Conservation (phyloP, 2,888 invertebrate species). For the Blastobasis lacticolella region DNA sequence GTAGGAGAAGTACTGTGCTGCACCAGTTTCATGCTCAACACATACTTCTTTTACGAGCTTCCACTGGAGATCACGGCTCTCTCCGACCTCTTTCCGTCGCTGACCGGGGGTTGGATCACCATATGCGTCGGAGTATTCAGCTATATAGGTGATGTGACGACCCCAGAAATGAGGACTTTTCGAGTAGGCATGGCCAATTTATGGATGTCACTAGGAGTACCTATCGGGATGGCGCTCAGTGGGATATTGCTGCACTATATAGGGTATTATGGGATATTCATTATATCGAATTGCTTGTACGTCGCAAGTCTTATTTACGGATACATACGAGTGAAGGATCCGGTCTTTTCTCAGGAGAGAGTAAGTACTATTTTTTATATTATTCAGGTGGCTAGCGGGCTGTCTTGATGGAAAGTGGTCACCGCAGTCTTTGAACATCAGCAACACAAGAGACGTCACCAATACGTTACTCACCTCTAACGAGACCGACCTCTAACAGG, state of each 20-base stretch:
- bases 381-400: no score
- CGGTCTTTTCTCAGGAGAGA: slow-evolving; percentile 48
- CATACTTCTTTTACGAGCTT: slow-evolving; percentile 80
- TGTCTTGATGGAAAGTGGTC: no score
- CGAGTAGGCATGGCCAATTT: slow-evolving; percentile 77
- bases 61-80: slow-evolving; percentile 73
- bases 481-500: no score
- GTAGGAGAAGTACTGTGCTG: slow-evolving; percentile 86
- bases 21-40: slow-evolving; percentile 83
- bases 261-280: slow-evolving; percentile 67
- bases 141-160: slow-evolving; percentile 77
- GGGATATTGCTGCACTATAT: slow-evolving; percentile 68
- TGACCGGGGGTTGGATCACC: slow-evolving; percentile 75
- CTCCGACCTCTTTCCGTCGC: slow-evolving; percentile 70
- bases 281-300: slow-evolving; percentile 65
- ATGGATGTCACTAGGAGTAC: slow-evolving; percentile 76
- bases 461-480: no score
- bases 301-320: slow-evolving; percentile 69
- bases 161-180: slow-evolving; percentile 74
- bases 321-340: slow-evolving; percentile 62
- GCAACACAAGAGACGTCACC: no score
- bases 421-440: no score
- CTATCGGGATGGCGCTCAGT: slow-evolving; percentile 73
- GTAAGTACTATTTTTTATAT: slow-evolving; percentile 35
- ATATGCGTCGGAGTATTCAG: slow-evolving; percentile 77